Percentiles rank a stretch among this genome's conserved stretches.
phyloP scores from a whole-genome alignment of 1,140 invertebrate species.

The Tyrophagus putrescentiae region DNA sequence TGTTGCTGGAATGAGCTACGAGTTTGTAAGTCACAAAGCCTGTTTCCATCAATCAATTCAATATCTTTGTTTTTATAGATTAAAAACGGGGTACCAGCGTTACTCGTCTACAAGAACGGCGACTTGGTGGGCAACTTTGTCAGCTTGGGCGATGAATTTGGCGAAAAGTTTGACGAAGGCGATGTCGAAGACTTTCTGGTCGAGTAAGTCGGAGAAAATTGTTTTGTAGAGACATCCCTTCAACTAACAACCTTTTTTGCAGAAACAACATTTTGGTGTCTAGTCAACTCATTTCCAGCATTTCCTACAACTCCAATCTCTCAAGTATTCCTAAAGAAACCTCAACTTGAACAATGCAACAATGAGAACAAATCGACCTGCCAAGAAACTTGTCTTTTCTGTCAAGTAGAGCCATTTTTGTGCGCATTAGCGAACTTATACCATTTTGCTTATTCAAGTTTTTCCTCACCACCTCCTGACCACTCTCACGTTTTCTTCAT shows the following conservation, averaged over 20 bases:
- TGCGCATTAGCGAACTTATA: no score
- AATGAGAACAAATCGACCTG: no score
- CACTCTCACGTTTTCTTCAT: no score
- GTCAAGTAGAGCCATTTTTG: no score
- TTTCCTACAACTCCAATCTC: constrained; percentile 11
- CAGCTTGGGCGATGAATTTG: constrained; percentile 63
- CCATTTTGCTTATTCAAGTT: no score
- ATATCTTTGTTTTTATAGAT: constrained; percentile 21
- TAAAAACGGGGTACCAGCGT: constrained; percentile 65
- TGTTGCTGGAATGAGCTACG: constrained; percentile 50
- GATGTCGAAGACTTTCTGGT: constrained; percentile 80
- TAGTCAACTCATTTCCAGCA: constrained; percentile 16
- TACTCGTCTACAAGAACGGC: constrained; percentile 76
- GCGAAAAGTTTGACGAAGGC: constrained; percentile 71
- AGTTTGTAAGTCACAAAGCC: constrained; percentile 52
- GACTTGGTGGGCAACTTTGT: constrained; percentile 87
- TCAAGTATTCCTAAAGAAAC: constrained; percentile 1
- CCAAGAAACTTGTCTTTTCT: no score
- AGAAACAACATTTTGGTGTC: constrained; percentile 11
- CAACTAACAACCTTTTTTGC: no score
- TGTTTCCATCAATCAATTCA: constrained; percentile 15
- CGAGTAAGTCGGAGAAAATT: constrained; percentile 38
- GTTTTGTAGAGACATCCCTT: no score
- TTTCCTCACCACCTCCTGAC: no score
- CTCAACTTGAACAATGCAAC: no score